These are phyloP conservation scores for Erannis defoliaria DNA, from an alignment of 2,888 invertebrate species.

Conservation along the genomic window DNA sequence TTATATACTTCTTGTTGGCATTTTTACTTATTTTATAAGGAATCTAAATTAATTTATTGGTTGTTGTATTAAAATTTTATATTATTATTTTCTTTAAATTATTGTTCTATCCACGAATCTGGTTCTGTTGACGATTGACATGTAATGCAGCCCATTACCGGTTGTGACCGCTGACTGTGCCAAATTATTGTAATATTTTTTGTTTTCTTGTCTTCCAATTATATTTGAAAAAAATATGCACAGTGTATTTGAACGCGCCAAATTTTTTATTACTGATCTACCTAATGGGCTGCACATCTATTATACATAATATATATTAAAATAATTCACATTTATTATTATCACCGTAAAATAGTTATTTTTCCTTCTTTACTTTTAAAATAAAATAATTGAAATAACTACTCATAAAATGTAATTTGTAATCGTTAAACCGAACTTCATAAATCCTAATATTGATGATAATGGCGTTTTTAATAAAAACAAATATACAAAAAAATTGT, in stretches of 20 bases:
- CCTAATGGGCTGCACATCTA: constrained; percentile 64
- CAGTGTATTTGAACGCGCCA: constrained; percentile 30
- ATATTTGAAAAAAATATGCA: constrained; percentile 39
- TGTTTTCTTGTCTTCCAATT: constrained; percentile 70
- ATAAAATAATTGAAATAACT: constrained; percentile 80
- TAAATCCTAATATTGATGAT: constrained; percentile 87
- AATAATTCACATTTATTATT: constrained; percentile 57
- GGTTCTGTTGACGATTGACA: constrained; percentile 76
- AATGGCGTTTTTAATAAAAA: constrained; percentile 87
- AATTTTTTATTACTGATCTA: constrained; percentile 19
- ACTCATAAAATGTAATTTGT: constrained; percentile 82
- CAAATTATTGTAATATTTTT: constrained; percentile 62
- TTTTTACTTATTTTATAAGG: constrained; percentile 86
- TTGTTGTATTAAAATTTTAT: constrained; percentile 85
- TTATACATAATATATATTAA: constrained; percentile 49
- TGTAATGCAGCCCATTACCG: constrained; percentile 78
- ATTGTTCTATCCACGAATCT: constrained; percentile 74
- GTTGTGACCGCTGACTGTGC: constrained; percentile 64
- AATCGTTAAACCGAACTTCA: constrained; percentile 86
- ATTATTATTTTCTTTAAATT: constrained; percentile 81
- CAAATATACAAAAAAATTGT: constrained; percentile 81
- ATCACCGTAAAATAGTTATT: constrained; percentile 69
- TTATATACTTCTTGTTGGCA: constrained; percentile 85
- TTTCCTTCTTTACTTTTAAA: constrained; percentile 78
- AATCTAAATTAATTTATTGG: constrained; percentile 86